Percentiles rank a stretch among this genome's conserved stretches.
These are phyloP conservation scores for Crotalus viridis DNA, from an alignment of 2,113 vertebrate species.

Conservation along the genomic window DNA sequence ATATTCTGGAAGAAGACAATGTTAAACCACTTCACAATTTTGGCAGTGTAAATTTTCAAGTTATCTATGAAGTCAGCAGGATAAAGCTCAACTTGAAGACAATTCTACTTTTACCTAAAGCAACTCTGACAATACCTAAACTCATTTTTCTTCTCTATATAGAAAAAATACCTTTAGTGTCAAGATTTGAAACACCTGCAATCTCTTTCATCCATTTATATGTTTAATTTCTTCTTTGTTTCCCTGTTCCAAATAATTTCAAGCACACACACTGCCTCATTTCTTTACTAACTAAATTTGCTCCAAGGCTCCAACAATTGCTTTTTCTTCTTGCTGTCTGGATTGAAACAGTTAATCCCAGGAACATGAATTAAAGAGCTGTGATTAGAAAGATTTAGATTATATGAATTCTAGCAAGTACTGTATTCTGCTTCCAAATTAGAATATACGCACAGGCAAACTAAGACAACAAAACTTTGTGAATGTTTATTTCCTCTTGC, in stretches of 20 bases:
- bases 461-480: neutral
- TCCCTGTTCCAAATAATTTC: neutral
- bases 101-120: too few relatives aligned
- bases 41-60: neutral
- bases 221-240: neutral
- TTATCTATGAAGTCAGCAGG: too few relatives aligned
- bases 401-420: neutral
- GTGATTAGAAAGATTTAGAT: neutral
- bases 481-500: neutral
- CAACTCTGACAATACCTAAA: neutral
- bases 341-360: neutral
- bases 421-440: neutral
- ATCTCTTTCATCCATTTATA: neutral
- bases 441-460: neutral
- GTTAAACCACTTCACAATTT: neutral
- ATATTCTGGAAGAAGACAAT: neutral
- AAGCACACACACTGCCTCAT: too few relatives aligned
- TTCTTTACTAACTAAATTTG: neutral
- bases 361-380: neutral
- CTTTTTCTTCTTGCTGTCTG: neutral
- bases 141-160: neutral
- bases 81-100: too few relatives aligned
- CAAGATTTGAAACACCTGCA: neutral
- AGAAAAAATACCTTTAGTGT: neutral
- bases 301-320: neutral